Percentiles rank a stretch among this genome's conserved stretches.
Evolutionary conservation across 1,140 invertebrate species (phyloP).

Genomic region (Procambarus clarkii): DNA sequence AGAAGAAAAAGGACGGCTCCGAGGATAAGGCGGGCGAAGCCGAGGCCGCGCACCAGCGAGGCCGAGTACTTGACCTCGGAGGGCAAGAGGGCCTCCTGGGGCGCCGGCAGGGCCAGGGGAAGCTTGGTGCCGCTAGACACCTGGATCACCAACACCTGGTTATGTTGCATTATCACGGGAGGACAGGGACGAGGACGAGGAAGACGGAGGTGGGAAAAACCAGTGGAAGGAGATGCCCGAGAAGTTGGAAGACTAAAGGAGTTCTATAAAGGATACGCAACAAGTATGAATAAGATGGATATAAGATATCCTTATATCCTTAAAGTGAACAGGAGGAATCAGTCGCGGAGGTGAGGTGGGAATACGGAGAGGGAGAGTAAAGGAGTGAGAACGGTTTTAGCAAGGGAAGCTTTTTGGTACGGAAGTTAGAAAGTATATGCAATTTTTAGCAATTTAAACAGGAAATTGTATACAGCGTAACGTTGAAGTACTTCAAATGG

Average conservation of each 20-base stretch:
- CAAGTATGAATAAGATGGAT: neutral
- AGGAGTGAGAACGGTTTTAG: too few species aligned
- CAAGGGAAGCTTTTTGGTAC: too few species aligned
- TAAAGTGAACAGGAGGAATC: too few species aligned
- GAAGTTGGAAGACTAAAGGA: neutral
- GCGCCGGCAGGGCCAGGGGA: slow-evolving; percentile 38
- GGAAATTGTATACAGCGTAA: too few species aligned
- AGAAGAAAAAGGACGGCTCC: slow-evolving; percentile 51
- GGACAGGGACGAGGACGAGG: neutral
- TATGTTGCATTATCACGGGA: slow-evolving; percentile 34
- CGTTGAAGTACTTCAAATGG: too few species aligned
- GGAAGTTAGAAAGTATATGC: too few species aligned
- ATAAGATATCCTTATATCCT: too few species aligned
- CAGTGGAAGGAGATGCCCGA: neutral
- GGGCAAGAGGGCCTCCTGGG: slow-evolving; percentile 45
- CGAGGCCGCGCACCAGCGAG: slow-evolving; percentile 54
- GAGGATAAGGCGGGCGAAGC: slow-evolving; percentile 48
- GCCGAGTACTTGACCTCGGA: slow-evolving; percentile 68
- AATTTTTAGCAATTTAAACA: too few species aligned
- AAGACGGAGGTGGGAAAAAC: neutral
- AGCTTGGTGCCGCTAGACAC: slow-evolving; percentile 11
- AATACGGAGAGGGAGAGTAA: too few species aligned
- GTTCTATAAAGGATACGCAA: neutral
- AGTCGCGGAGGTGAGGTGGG: too few species aligned
- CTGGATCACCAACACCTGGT: slow-evolving; percentile 53